A percentile compares a stretch with the other conserved stretches of the same genome.
Evolutionary conservation across 2,888 invertebrate genomes (phyloP).

Genomic region (Conchocele bisecta): DNA sequence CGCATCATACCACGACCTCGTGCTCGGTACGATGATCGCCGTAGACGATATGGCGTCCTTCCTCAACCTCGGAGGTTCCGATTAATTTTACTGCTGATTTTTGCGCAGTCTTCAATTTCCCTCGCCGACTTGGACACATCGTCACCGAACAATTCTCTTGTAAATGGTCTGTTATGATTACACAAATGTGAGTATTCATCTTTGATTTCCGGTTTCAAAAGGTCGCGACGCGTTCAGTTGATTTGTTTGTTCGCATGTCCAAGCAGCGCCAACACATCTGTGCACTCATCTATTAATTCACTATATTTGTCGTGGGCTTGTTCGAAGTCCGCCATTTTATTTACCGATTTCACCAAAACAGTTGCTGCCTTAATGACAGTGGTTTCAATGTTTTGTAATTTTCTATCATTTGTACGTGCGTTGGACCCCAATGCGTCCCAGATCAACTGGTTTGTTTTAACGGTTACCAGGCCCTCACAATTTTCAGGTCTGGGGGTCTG

Average conservation of each 20-base stretch:
- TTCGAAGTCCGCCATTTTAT: conserved; percentile 27
- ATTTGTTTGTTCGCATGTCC: conserved; percentile 49
- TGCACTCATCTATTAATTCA: conserved; percentile 13
- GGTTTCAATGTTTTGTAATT: conserved; percentile 21
- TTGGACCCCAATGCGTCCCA: conserved; percentile 24
- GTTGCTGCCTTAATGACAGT: conserved; percentile 36
- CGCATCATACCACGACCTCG: too few relatives aligned
- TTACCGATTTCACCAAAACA: conserved; percentile 33
- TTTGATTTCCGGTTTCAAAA: conserved; percentile 27
- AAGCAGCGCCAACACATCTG: conserved; percentile 31
- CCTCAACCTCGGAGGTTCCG: too few relatives aligned
- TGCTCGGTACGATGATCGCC: too few relatives aligned
- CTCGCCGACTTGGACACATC: conserved; percentile 44
- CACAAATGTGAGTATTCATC: conserved; percentile 29
- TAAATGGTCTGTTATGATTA: conserved; percentile 19
- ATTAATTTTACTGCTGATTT: too few relatives aligned
- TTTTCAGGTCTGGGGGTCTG: conserved; percentile 25
- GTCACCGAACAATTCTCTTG: conserved; percentile 40
- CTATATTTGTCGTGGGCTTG: conserved; percentile 9
- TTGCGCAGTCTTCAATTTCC: conserved; percentile 44
- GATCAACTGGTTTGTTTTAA: conserved; percentile 28
- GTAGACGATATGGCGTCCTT: too few relatives aligned
- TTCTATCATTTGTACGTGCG: conserved; percentile 21
- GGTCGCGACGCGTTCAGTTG: conserved; percentile 22
- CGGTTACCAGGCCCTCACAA: conserved; percentile 28